These are phyloP conservation scores for Chymomyza costata DNA, from an alignment of 1,140 invertebrate genomes.

Conservation along the genomic window DNA sequence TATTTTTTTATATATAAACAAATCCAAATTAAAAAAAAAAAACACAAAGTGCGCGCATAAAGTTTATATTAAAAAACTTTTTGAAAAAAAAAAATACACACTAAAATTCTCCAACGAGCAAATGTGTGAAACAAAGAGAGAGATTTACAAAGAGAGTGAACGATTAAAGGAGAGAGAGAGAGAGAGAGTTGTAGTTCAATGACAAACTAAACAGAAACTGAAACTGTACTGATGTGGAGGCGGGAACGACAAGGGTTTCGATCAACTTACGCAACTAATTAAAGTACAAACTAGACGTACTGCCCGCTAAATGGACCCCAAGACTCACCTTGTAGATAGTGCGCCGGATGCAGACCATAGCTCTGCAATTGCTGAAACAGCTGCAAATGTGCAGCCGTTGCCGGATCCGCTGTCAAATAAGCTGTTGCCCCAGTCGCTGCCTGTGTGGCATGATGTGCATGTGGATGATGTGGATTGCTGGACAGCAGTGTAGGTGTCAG, in stretches of 20 bases:
- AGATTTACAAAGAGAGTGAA: conserved; percentile 30
- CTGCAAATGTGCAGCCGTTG: conserved; percentile 80
- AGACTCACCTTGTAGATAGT: conserved; percentile 79
- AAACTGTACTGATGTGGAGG: background rate
- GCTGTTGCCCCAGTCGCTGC: conserved; percentile 57
- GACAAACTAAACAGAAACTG: conserved; percentile 20
- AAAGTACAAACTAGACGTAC: too few species aligned
- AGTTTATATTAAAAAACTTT: too few species aligned
- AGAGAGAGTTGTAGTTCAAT: conserved; percentile 32
- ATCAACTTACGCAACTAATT: background rate
- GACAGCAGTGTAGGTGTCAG: conserved; percentile 37
- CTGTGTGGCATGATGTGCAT: conserved; percentile 37
- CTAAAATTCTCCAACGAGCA: conserved; percentile 33
- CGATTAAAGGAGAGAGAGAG: conserved; percentile 17
- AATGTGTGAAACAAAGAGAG: conserved; percentile 36
- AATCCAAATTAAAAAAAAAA: conserved; percentile 11
- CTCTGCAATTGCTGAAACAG: conserved; percentile 86
- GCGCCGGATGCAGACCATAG: conserved; percentile 84
- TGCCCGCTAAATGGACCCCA: too few species aligned
- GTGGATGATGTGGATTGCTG: conserved; percentile 37
- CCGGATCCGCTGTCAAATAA: conserved; percentile 43
- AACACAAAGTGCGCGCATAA: conserved; percentile 38
- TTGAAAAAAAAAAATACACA: conserved; percentile 25
- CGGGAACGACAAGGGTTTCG: background rate
- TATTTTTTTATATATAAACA: too few species aligned